A percentile compares a stretch with the other conserved stretches of the same genome.
Evolutionary conservation across 2,888 invertebrate species (phyloP).

Genomic region (Argyresthia goedartella): DNA sequence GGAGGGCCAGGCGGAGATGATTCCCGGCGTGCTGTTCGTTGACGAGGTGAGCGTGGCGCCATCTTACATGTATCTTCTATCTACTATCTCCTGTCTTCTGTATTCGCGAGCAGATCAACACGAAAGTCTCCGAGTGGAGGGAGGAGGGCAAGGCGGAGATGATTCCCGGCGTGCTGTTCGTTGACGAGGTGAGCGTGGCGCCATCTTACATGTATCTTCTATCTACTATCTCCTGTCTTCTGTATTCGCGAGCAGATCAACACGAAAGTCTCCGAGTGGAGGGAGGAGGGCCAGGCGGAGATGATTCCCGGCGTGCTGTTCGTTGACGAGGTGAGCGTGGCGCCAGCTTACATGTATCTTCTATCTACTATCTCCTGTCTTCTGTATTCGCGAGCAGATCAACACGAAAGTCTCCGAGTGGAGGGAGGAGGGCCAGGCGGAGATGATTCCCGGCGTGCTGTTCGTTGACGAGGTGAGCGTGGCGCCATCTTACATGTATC

Average conservation of each 20-base stretch:
- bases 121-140: conserved; percentile 97
- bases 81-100: too few relatives aligned
- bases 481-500: too few relatives aligned
- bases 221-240: too few relatives aligned
- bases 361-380: too few relatives aligned
- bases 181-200: conserved; percentile 93
- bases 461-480: conserved; percentile 94
- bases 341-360: too few relatives aligned
- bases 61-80: too few relatives aligned
- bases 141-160: conserved; percentile 99
- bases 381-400: conserved; percentile 91
- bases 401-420: conserved; percentile 98
- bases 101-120: conserved; percentile 97
- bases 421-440: conserved; percentile 99
- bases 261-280: conserved; percentile 97
- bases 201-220: too few relatives aligned
- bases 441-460: conserved; percentile 97
- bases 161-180: conserved; percentile 96
- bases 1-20: conserved; percentile 99
- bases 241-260: conserved; percentile 96
- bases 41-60: conserved; percentile 93
- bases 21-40: conserved; percentile 96
- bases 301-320: conserved; percentile 98
- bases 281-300: conserved; percentile 99
- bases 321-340: conserved; percentile 91